Evolutionary conservation across 2,113 vertebrate species (phyloP).

Genomic region (Misgurnus anguillicaudatus): DNA sequence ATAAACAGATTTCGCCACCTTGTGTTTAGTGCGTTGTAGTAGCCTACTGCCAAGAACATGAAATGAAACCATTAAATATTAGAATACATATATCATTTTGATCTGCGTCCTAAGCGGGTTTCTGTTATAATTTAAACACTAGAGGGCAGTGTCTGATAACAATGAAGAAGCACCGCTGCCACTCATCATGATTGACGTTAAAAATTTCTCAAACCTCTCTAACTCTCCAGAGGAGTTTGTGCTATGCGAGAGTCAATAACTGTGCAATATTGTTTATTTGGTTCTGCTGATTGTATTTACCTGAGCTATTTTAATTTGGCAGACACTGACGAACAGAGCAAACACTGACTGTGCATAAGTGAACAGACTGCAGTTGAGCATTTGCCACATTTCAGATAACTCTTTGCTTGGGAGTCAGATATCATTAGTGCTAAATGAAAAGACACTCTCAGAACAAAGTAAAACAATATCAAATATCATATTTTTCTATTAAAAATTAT

Average conservation of each 20-base stretch:
- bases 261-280: conserved; percentile 19
- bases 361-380: background rate
- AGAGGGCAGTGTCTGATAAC: conserved; percentile 43
- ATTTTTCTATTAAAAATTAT: too few relatives aligned
- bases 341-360: conserved; percentile 12
- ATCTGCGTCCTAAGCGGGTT: too few relatives aligned
- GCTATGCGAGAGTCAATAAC: background rate
- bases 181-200: background rate
- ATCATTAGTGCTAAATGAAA: background rate
- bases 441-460: background rate
- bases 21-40: too few relatives aligned
- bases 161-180: conserved; percentile 6
- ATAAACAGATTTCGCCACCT: too few relatives aligned
- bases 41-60: too few relatives aligned
- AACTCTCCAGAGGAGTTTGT: background rate
- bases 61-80: too few relatives aligned
- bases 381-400: background rate
- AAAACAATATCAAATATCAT: background rate
- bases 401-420: conserved; percentile 12
- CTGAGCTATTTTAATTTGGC: conserved; percentile 33
- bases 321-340: conserved; percentile 19
- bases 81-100: too few relatives aligned
- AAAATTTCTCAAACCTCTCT: conserved; percentile 1
- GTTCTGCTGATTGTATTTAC: conserved; percentile 23
- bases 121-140: background rate